Conservation (phyloP, 2,797 vertebrate genomes). For the Spatula clypeata region DNA sequence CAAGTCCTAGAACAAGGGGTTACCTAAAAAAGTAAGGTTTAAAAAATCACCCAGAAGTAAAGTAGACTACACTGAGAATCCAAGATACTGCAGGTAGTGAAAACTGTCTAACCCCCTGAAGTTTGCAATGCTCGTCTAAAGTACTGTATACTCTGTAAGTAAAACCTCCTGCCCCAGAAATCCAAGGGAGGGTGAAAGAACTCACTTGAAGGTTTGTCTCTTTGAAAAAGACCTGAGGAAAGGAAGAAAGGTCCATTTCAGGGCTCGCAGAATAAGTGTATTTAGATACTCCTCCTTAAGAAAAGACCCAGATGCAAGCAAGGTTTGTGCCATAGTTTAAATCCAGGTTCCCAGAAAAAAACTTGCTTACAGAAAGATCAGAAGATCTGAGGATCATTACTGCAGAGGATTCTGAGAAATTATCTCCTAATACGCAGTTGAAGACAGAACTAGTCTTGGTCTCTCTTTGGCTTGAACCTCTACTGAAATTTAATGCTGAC, state of each 20-base stretch:
- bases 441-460: conserved; percentile 81
- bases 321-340: conserved; percentile 78
- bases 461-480: conserved; percentile 81
- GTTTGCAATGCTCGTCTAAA: conserved; percentile 71
- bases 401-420: conserved; percentile 83
- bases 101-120: conserved; percentile 53
- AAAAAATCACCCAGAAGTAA: not conserved
- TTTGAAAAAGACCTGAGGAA: conserved; percentile 79
- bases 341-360: conserved; percentile 78
- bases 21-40: not conserved
- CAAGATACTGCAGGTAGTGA: conserved; percentile 44
- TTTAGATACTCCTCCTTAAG: conserved; percentile 81
- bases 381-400: conserved; percentile 80
- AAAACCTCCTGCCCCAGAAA: conserved; percentile 80
- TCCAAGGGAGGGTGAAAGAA: conserved; percentile 77
- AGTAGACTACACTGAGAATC: conserved; percentile 50
- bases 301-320: conserved; percentile 74
- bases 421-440: conserved; percentile 74
- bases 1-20: not conserved
- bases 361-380: conserved; percentile 82
- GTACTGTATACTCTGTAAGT: conserved; percentile 67
- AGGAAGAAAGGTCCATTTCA: conserved; percentile 72
- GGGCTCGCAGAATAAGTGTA: conserved; percentile 78
- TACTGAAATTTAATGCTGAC: conserved; percentile 84
- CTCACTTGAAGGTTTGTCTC: conserved; percentile 78